Evolutionary conservation across 2,113 vertebrate genomes (phyloP).

Genomic region (Fulmarus glacialis): DNA sequence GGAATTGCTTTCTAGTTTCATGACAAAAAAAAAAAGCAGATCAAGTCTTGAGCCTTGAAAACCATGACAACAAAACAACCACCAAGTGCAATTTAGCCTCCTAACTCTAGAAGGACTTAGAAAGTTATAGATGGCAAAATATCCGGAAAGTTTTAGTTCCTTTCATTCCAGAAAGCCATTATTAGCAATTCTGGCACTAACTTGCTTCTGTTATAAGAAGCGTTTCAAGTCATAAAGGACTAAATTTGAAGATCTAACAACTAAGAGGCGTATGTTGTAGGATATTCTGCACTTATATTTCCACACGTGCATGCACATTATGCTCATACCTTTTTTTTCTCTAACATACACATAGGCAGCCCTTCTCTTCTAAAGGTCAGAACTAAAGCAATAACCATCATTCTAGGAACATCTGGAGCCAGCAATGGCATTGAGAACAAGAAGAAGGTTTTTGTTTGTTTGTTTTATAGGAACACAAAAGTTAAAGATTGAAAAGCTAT

Average conservation of each 20-base stretch:
- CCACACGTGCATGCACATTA: not conserved
- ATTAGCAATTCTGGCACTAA: not conserved
- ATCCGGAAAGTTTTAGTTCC: not conserved
- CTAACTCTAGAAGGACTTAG: not conserved
- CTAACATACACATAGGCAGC: not conserved
- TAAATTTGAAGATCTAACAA: not conserved
- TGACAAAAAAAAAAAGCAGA: fast-evolving
- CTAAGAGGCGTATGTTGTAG: not conserved
- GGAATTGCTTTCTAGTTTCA: not conserved
- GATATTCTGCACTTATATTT: not conserved
- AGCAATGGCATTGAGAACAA: not conserved
- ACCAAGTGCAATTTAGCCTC: not conserved
- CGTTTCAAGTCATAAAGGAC: not conserved
- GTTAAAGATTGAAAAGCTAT: not conserved
- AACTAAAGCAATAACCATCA: not conserved
- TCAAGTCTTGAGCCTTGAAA: not conserved
- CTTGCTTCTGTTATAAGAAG: not conserved
- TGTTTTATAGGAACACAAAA: not conserved
- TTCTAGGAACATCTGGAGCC: not conserved
- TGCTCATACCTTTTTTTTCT: not conserved
- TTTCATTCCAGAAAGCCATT: not conserved
- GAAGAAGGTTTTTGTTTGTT: not conserved
- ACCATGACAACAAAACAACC: not conserved
- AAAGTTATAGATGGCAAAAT: not conserved
- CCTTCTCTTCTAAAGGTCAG: not conserved